phyloP scores from a whole-genome alignment of 2,797 vertebrate species.

The Vespertilio murinus region DNA sequence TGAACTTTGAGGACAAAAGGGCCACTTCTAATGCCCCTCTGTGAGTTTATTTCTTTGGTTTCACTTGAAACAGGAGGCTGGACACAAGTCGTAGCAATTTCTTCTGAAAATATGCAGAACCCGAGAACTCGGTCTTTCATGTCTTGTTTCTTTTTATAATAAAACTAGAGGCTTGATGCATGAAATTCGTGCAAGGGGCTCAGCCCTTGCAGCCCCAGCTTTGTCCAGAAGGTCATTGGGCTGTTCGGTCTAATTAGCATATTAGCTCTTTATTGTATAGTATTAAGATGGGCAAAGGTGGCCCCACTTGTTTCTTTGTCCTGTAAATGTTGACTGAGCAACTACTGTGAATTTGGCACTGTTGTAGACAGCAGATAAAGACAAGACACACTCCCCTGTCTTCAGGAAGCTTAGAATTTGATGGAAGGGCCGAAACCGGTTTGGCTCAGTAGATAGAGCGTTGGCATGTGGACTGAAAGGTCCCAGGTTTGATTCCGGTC shows the following conservation, averaged over 20 bases:
- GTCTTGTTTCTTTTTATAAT: neutral
- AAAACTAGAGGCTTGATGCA: neutral
- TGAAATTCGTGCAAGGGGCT: too few relatives aligned
- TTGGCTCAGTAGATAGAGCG: too few relatives aligned
- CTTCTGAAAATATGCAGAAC: neutral
- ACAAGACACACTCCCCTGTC: neutral
- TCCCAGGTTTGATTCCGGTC: too few relatives aligned
- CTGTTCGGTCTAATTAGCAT: too few relatives aligned
- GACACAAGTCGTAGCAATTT: neutral
- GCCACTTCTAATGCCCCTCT: neutral
- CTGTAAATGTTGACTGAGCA: neutral
- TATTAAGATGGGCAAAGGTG: neutral
- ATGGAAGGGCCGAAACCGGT: too few relatives aligned
- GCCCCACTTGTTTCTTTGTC: neutral
- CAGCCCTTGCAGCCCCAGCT: too few relatives aligned
- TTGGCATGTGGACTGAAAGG: too few relatives aligned
- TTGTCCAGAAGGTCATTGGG: too few relatives aligned
- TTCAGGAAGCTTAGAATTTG: neutral
- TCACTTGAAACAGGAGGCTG: neutral
- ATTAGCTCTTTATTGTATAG: too few relatives aligned
- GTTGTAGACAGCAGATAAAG: neutral
- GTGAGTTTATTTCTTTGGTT: neutral
- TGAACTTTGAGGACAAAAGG: constrained; percentile 41
- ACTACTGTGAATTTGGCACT: neutral
- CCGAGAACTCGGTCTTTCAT: neutral